A percentile compares a stretch with the other conserved stretches of the same genome.
These are phyloP conservation scores for Andrena chrysosceles DNA, from an alignment of 2,888 invertebrate genomes.

Conservation along the genomic window DNA sequence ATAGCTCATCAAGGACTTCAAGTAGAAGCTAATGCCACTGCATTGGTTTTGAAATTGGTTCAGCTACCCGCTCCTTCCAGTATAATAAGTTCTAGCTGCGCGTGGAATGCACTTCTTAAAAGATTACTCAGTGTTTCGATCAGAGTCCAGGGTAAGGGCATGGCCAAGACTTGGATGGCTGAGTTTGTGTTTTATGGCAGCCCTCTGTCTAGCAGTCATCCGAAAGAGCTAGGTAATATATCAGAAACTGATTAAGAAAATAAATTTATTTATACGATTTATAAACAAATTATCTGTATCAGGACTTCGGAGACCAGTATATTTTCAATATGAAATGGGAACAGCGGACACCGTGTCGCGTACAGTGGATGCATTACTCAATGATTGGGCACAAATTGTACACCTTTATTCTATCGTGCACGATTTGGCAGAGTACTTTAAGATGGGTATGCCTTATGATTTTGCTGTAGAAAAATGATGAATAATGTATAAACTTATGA, in stretches of 20 bases:
- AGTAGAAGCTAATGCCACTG: slow-evolving; percentile 96
- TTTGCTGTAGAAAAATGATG: neutral
- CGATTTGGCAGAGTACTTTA: slow-evolving; percentile 92
- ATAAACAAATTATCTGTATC: slow-evolving; percentile 10
- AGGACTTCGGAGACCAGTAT: slow-evolving; percentile 94
- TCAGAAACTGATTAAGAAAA: neutral
- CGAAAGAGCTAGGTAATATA: slow-evolving; percentile 91
- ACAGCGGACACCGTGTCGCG: slow-evolving; percentile 91
- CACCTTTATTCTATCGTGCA: slow-evolving; percentile 94
- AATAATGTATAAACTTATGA: neutral
- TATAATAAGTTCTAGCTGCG: slow-evolving; percentile 84
- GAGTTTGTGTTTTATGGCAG: slow-evolving; percentile 95
- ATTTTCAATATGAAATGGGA: slow-evolving; percentile 96
- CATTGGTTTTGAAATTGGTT: slow-evolving; percentile 92
- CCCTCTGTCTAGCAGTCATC: slow-evolving; percentile 91
- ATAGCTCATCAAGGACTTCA: slow-evolving; percentile 97
- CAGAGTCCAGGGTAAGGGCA: slow-evolving; percentile 92
- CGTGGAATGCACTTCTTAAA: slow-evolving; percentile 91
- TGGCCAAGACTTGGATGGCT: slow-evolving; percentile 93
- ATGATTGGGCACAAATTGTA: slow-evolving; percentile 97
- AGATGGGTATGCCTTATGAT: slow-evolving; percentile 87
- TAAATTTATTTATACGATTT: neutral
- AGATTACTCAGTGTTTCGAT: slow-evolving; percentile 94
- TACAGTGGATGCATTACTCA: slow-evolving; percentile 94
- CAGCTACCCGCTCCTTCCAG: slow-evolving; percentile 89